These are phyloP conservation scores for Natrix natrix DNA, from an alignment of 2,797 vertebrate genomes.

Conservation along the genomic window DNA sequence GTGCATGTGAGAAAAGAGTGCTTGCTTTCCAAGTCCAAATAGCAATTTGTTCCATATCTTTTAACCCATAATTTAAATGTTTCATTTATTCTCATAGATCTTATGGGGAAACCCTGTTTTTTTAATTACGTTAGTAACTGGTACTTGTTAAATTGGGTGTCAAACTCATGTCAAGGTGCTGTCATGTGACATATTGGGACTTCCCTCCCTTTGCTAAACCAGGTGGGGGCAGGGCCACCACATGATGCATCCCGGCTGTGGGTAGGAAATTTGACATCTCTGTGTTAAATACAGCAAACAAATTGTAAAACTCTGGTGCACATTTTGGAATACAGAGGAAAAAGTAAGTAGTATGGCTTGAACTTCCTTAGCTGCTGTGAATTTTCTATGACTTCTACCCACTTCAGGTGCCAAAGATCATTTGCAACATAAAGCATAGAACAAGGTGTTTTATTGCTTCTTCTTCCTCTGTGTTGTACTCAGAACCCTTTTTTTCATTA, in stretches of 20 bases:
- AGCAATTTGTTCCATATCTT: slow-evolving; percentile 4
- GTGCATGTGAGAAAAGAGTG: neutral
- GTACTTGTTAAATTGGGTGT: neutral
- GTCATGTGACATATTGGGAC: no score
- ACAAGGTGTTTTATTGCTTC: neutral
- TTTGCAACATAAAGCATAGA: neutral
- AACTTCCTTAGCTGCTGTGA: neutral
- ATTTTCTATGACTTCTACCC: neutral
- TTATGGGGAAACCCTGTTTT: neutral
- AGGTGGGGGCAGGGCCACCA: no score
- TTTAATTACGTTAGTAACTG: neutral
- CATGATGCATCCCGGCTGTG: no score
- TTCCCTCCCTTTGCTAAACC: no score
- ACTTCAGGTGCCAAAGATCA: neutral
- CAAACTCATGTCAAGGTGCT: no score
- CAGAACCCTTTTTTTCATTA: neutral
- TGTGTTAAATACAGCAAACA: neutral
- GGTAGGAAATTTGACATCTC: no score
- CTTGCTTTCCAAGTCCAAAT: slow-evolving; percentile 10
- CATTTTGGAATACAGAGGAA: neutral
- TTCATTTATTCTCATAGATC: neutral
- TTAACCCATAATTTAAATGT: neutral
- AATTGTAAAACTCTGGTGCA: neutral
- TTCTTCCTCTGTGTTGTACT: neutral
- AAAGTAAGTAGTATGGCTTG: neutral